Base-by-base conservation (phyloP, 2,797 vertebrate genomes). In the Chelidonichthys spinosus region DNA sequence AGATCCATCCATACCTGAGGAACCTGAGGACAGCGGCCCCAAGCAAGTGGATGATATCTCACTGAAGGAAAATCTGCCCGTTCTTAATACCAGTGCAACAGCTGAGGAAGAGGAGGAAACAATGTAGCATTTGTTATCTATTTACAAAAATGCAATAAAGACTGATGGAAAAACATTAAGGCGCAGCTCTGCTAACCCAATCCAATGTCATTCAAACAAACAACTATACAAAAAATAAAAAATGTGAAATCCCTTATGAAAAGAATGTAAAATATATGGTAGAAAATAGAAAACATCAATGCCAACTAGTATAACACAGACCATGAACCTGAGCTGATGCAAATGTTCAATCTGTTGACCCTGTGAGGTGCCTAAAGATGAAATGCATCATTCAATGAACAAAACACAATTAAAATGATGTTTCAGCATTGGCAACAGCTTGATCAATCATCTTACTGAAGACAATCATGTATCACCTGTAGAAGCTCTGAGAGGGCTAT, bases 1-100 rank as follows among this genome's bases (percentile, higher is more conserved):
- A 0, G 95, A 97, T 69, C 95, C 91, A 0, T 93, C 90, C 67
- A 84, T 93, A 64, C 94, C 82, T 0, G 94, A 95, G 56, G 83
- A 89, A 13, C 87, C 83, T 0, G 94, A 94, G 65, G 91, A 84
- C 32, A 90, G 85, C 0, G 85, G 84, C 1, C 87, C 92, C 4
- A 92, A 90, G 63, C 87, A 39, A 55, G 91, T 93, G 56, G 93
- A 94, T 10, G 91, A 92, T 49, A 92, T 94, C 81, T 93, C 88
- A 0, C 83, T 93, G 58, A 92, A 92, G 73, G 93, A 93, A 81
- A 85, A 91, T 15, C 63, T 87, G 52, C 90, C 85, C 0, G 54
- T 75, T 43, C 69, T 83, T 2, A 85, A 80, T 14, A 58, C 56
- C 3, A 72, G 76, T 4, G 70, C 70, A 6, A 43, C 85, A 4